Percentiles rank a stretch among this genome's conserved stretches.
Conservation (phyloP, 2,113 vertebrate species). For the Notechis scutatus region DNA sequence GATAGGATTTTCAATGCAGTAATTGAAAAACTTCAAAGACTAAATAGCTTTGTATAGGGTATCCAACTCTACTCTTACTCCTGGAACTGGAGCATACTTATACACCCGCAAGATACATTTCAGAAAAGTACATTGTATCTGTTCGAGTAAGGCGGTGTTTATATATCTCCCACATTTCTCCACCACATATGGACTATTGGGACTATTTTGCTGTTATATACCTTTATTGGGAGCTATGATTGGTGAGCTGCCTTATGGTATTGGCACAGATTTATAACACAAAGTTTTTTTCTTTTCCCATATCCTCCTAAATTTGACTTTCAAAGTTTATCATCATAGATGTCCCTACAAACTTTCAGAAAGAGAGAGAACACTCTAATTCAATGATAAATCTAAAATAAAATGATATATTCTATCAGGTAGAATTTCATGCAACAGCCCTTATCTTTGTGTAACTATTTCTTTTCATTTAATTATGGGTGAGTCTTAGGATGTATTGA, state of each 20-base stretch:
- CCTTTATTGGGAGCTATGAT: not conserved
- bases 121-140: not conserved
- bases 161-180: not conserved
- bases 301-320: not conserved
- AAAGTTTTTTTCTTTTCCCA: not conserved
- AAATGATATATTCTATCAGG: not conserved
- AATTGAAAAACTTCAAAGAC: not conserved
- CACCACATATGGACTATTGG: not conserved
- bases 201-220: not conserved
- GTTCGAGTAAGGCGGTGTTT: not conserved
- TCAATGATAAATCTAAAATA: constrained; percentile 18
- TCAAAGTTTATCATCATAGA: not conserved
- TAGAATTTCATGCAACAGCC: not conserved
- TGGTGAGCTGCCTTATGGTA: not conserved
- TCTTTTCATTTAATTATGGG: not conserved
- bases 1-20: not conserved
- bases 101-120: not conserved
- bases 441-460: not conserved
- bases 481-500: constrained; percentile 23
- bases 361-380: not conserved
- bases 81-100: not conserved
- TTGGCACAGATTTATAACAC: not conserved
- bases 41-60: not conserved
- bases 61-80: not conserved
- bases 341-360: constrained; percentile 5